These are phyloP conservation scores for Nasua narica DNA, from an alignment of 2,797 vertebrate species.

Conservation along the genomic window DNA sequence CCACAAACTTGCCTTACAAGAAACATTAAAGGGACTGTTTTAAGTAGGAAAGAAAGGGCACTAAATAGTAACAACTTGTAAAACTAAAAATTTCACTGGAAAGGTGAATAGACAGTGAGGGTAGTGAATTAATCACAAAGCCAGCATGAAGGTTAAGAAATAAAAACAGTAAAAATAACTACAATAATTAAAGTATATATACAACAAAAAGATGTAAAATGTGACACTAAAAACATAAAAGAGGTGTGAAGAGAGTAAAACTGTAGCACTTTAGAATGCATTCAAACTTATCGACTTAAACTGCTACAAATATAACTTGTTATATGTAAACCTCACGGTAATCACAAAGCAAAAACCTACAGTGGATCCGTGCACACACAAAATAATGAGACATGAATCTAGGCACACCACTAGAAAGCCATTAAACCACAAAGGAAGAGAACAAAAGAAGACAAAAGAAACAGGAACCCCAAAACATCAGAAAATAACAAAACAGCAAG, in stretches of 20 bases:
- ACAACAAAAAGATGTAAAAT: not conserved
- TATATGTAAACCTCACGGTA: not conserved
- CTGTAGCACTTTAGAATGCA: not conserved
- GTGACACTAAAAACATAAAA: not conserved
- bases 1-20: not conserved
- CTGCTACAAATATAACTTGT: not conserved
- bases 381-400: not conserved
- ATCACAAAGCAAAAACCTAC: not conserved
- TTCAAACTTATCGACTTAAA: not conserved
- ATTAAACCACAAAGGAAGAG: not conserved
- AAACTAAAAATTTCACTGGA: not conserved
- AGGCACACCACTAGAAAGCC: not conserved
- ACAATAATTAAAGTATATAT: not conserved
- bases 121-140: not conserved
- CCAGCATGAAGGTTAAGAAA: not conserved
- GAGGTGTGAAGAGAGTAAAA: not conserved
- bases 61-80: not conserved
- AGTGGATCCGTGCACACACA: not conserved
- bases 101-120: not conserved
- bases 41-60: not conserved
- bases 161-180: not conserved
- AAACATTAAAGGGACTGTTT: not conserved
- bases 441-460: not conserved
- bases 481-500: not conserved
- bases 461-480: not conserved